A percentile compares a stretch with the other conserved stretches of the same genome.
Evolutionary conservation across 2,888 invertebrate genomes (phyloP).

Genomic region (Noctua janthina): DNA sequence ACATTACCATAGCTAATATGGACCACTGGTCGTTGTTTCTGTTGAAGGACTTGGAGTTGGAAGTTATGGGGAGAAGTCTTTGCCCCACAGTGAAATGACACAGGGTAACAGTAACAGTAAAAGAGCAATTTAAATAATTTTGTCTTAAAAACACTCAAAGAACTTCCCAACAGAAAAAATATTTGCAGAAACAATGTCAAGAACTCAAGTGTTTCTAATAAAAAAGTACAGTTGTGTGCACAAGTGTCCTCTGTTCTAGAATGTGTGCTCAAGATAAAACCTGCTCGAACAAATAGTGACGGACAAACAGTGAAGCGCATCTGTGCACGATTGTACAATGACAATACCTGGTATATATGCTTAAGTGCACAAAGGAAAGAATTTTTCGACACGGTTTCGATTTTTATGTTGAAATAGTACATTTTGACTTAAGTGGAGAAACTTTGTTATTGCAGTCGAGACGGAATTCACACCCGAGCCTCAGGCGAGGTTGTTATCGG

Average conservation of each 20-base stretch:
- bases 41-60: too few species aligned
- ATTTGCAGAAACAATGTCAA: constrained; percentile 5
- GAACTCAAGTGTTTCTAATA: constrained; percentile 6
- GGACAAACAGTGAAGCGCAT: constrained; percentile 50
- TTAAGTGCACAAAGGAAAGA: constrained; percentile 12
- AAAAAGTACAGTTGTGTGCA: constrained; percentile 55
- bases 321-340: constrained; percentile 55
- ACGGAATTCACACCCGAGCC: too few species aligned
- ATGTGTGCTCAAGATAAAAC: constrained; percentile 59
- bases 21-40: too few species aligned
- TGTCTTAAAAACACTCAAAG: not conserved
- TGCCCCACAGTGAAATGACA: too few species aligned
- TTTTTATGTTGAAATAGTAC: not conserved
- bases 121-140: not conserved
- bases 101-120: not conserved
- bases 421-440: too few species aligned
- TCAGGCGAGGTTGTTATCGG: too few species aligned
- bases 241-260: constrained; percentile 53
- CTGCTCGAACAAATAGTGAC: constrained; percentile 48
- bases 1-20: too few species aligned
- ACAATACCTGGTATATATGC: constrained; percentile 18
- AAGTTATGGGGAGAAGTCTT: too few species aligned
- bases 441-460: too few species aligned
- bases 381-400: constrained; percentile 6
- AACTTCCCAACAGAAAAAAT: not conserved